A percentile compares a stretch with the other conserved stretches of the same genome.
Evolutionary conservation across 2,113 vertebrate genomes (phyloP).

Genomic region (Rhinoptilus africanus): DNA sequence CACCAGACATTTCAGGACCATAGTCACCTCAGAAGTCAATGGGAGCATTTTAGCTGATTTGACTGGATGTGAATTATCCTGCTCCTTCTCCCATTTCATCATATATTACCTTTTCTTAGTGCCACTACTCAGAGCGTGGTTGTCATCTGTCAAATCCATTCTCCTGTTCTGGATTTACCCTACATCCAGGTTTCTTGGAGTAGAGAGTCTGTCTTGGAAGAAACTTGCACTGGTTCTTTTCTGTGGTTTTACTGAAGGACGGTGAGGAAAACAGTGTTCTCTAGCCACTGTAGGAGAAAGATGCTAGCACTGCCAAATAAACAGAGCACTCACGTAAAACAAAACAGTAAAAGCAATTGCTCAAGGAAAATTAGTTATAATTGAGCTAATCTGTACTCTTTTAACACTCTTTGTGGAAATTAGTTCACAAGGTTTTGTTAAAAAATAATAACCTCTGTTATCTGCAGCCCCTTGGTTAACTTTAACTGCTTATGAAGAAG

Average conservation of each 20-base stretch:
- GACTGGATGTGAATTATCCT: neutral
- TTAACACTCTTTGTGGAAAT: neutral
- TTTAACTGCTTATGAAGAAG: neutral
- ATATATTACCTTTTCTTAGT: neutral
- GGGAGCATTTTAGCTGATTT: neutral
- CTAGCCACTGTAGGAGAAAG: neutral
- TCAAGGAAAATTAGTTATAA: neutral
- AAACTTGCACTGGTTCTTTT: neutral
- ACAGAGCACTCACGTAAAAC: neutral
- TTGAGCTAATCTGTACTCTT: neutral
- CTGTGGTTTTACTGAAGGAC: neutral
- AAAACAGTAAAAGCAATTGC: neutral
- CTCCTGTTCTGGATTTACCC: neutral
- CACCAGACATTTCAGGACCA: neutral
- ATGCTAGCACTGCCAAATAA: neutral
- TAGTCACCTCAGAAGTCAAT: neutral
- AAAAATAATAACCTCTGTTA: neutral
- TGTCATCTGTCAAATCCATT: neutral
- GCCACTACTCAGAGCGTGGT: neutral
- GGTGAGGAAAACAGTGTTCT: neutral
- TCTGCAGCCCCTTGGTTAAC: neutral
- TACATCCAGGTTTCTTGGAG: neutral
- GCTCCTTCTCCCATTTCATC: neutral
- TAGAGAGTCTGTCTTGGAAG: neutral
- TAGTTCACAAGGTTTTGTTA: neutral